Percentiles rank a stretch among this genome's conserved stretches.
Conservation (phyloP, 2,888 invertebrate genomes). For the Limenitis arthemis region DNA sequence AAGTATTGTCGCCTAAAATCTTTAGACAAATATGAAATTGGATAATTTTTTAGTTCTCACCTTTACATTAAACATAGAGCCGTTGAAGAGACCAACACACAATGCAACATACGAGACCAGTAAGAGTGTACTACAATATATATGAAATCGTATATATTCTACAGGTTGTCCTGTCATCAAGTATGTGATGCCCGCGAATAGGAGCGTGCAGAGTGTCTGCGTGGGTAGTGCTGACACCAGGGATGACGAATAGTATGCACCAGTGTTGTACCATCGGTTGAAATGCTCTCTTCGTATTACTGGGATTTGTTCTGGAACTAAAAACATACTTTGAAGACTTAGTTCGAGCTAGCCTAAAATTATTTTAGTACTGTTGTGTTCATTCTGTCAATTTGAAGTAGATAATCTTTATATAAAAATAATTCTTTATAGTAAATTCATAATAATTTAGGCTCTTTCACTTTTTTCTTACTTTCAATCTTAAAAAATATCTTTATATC, state of each 20-base stretch:
- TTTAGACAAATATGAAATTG: no score
- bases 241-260: conserved; percentile 86
- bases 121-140: conserved; percentile 81
- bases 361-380: background rate
- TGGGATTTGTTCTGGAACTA: conserved; percentile 89
- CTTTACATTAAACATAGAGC: conserved; percentile 84
- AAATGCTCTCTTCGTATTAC: conserved; percentile 87
- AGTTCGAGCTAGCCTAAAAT: background rate
- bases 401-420: no score
- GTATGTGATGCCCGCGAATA: conserved; percentile 86
- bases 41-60: no score
- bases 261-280: conserved; percentile 91
- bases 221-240: conserved; percentile 87
- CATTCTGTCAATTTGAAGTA: background rate
- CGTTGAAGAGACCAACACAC: conserved; percentile 88
- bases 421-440: no score
- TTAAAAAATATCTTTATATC: no score
- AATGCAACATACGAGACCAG: conserved; percentile 89
- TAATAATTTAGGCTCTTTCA: no score
- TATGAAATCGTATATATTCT: conserved; percentile 79
- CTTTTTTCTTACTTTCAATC: no score
- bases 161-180: conserved; percentile 89
- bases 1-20: no score
- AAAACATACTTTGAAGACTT: conserved; percentile 14
- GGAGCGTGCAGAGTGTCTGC: conserved; percentile 81